These are phyloP conservation scores for Poecilia velifera DNA, from an alignment of 2,797 vertebrate species.

Conservation along the genomic window DNA sequence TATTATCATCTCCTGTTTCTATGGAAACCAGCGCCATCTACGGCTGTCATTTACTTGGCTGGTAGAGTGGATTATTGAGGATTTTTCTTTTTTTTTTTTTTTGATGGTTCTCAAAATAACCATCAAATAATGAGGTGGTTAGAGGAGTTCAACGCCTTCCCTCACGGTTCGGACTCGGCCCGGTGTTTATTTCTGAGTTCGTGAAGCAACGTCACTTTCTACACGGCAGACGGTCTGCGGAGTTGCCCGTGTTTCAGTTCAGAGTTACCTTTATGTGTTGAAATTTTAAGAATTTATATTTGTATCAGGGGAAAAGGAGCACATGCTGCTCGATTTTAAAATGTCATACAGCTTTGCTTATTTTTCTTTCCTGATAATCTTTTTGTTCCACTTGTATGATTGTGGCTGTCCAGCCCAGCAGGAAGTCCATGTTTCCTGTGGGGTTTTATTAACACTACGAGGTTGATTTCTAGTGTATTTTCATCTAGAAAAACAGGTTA, in stretches of 20 bases:
- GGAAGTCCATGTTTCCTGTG: not conserved
- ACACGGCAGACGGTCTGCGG: not conserved
- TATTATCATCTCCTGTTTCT: conserved; percentile 67
- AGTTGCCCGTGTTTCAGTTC: conserved; percentile 11
- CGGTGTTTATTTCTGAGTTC: not conserved
- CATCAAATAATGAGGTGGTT: conserved; percentile 65
- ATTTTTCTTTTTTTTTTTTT: conserved; percentile 60
- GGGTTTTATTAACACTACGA: not conserved
- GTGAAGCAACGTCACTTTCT: not conserved
- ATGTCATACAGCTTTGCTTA: not conserved
- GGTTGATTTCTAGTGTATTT: not conserved
- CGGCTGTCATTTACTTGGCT: conserved; percentile 55
- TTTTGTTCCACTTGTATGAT: not conserved
- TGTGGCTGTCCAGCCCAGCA: not conserved
- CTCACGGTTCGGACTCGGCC: conserved; percentile 23
- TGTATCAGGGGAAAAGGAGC: not conserved
- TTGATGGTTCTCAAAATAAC: conserved; percentile 59
- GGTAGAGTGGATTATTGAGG: conserved; percentile 64
- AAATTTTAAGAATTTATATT: conserved; percentile 4
- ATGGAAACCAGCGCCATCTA: conserved; percentile 62
- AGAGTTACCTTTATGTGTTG: conserved; percentile 12
- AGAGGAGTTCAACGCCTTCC: conserved; percentile 23
- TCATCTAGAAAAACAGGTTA: not conserved
- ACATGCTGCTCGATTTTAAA: conserved; percentile 5
- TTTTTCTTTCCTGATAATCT: not conserved